A percentile compares a stretch with the other conserved stretches of the same genome.
Evolutionary conservation across 2,113 vertebrate species (phyloP).

Genomic region (Sterna hirundo): DNA sequence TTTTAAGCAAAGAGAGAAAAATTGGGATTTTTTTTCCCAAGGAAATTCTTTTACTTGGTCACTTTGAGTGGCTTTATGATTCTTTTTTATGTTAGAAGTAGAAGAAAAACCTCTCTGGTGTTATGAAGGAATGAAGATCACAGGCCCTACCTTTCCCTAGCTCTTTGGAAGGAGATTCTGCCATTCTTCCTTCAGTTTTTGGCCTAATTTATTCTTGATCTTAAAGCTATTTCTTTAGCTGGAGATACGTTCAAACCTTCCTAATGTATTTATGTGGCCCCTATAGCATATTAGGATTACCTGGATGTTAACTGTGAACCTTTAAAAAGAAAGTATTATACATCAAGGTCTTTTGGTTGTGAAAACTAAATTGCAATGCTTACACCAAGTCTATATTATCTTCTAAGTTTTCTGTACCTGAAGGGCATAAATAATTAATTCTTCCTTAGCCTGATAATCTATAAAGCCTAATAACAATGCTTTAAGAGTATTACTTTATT

Average conservation of each 20-base stretch:
- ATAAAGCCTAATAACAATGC: neutral
- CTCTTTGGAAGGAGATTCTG: neutral
- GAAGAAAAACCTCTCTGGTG: neutral
- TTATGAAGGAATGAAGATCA: neutral
- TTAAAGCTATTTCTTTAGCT: neutral
- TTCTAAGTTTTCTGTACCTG: neutral
- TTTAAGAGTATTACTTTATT: neutral
- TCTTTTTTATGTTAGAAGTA: neutral
- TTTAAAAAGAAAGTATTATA: neutral
- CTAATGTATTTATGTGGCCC: neutral
- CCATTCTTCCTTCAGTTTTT: neutral
- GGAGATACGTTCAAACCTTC: neutral
- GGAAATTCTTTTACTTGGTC: neutral
- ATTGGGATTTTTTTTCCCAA: fast-evolving
- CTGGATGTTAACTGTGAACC: neutral
- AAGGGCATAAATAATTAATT: neutral
- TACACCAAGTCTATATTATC: neutral
- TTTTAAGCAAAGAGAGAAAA: neutral
- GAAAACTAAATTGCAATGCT: neutral
- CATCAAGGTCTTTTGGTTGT: neutral
- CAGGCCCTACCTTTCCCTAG: neutral
- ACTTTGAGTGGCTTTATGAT: neutral
- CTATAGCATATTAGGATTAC: neutral
- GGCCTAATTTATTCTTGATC: neutral
- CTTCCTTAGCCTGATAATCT: neutral